Conservation (phyloP, 2,113 vertebrate species). For the Bos indicus region DNA sequence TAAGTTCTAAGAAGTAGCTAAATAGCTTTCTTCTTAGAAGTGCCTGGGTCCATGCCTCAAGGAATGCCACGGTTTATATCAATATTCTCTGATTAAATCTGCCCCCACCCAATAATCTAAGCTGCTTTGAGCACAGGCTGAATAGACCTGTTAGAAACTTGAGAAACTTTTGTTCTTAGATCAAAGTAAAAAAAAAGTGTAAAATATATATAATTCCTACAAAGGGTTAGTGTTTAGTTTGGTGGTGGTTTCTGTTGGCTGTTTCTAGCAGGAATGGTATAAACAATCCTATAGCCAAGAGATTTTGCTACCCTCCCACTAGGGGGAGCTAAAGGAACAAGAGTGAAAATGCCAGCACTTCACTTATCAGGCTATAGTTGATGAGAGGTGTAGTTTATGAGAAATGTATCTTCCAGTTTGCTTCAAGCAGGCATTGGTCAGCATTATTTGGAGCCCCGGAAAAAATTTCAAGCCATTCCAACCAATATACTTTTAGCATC, state of each 20-base stretch:
- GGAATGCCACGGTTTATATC: background rate
- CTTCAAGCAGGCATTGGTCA: background rate
- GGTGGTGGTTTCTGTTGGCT: background rate
- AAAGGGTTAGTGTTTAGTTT: slow-evolving; percentile 9
- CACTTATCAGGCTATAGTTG: background rate
- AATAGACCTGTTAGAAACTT: background rate
- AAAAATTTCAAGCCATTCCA: background rate
- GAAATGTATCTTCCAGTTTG: background rate
- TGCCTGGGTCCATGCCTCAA: background rate
- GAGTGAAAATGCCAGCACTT: background rate
- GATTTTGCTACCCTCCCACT: slow-evolving; percentile 47
- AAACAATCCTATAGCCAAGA: background rate
- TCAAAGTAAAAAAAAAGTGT: background rate
- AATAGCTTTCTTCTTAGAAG: background rate
- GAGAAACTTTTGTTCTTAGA: background rate
- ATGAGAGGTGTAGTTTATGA: background rate
- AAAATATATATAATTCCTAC: background rate
- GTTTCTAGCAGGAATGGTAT: background rate
- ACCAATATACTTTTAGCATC: background rate
- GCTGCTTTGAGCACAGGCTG: background rate
- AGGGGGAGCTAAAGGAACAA: slow-evolving; percentile 43
- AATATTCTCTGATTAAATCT: background rate
- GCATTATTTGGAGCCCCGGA: background rate
- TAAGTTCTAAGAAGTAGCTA: slow-evolving; percentile 5
- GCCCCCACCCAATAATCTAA: background rate